Conservation (phyloP, 1,140 invertebrate species). For the Diploscapter pachys region DNA sequence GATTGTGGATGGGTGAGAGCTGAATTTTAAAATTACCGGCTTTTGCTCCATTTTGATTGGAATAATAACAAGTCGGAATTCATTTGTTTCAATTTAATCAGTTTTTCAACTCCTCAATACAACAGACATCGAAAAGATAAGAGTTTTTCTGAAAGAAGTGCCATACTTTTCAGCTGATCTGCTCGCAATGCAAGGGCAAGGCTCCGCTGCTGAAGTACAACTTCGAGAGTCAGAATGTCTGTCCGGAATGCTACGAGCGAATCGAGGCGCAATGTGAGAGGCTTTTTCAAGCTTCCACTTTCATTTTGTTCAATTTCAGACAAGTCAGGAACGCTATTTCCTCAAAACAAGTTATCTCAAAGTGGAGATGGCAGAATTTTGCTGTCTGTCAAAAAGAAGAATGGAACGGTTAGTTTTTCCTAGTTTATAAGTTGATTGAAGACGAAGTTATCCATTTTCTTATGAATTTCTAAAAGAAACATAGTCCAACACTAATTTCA, state of each 20-base stretch:
- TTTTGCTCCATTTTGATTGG: too few species aligned
- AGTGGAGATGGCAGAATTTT: not conserved
- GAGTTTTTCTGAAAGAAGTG: too few species aligned
- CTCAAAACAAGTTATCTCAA: not conserved
- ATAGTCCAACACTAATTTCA: too few species aligned
- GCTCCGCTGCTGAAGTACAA: conserved; percentile 19
- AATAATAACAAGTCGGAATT: too few species aligned
- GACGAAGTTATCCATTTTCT: conserved; percentile 2
- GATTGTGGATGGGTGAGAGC: conserved; percentile 27
- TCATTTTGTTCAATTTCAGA: not conserved
- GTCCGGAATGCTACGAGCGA: conserved; percentile 25
- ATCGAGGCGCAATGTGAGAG: conserved; percentile 3
- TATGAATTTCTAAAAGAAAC: not conserved
- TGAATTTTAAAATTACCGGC: too few species aligned
- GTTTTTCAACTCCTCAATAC: not conserved
- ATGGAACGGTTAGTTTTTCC: not conserved
- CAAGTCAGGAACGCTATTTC: not conserved
- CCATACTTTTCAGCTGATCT: conserved; percentile 17
- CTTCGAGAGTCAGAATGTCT: conserved; percentile 10
- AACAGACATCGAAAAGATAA: not conserved
- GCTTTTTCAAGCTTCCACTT: not conserved
- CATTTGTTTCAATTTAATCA: too few species aligned
- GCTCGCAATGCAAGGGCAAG: conserved; percentile 14
- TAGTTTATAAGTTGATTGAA: not conserved
- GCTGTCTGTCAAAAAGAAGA: not conserved